phyloP scores from a whole-genome alignment of 2,113 vertebrate genomes.

The Corythoichthys intestinalis region DNA sequence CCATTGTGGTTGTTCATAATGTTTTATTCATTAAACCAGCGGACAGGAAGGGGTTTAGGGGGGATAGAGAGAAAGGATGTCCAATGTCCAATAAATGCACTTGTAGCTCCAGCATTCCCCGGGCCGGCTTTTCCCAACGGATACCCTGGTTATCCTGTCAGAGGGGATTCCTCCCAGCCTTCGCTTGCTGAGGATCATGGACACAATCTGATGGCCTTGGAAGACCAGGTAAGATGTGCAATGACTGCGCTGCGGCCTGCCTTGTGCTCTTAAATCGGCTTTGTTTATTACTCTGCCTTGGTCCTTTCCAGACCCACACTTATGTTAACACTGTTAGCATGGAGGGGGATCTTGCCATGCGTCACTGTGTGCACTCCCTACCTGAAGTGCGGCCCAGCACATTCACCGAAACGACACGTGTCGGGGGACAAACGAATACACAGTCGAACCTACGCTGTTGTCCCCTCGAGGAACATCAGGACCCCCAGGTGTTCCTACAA shows the following conservation, averaged over 20 bases:
- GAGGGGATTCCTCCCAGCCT: slow-evolving; percentile 82
- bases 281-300: slow-evolving; percentile 2
- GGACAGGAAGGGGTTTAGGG: too few relatives aligned
- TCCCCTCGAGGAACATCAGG: slow-evolving; percentile 79
- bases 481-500: slow-evolving; percentile 89
- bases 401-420: slow-evolving; percentile 71
- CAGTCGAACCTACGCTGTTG: slow-evolving; percentile 75
- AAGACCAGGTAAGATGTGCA: slow-evolving; percentile 84
- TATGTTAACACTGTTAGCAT: slow-evolving; percentile 91
- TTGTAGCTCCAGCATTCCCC: slow-evolving; percentile 83
- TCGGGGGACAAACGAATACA: slow-evolving; percentile 53
- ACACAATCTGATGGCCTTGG: slow-evolving; percentile 85
- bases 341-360: slow-evolving; percentile 84
- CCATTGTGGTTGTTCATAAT: too few relatives aligned
- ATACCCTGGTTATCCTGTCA: slow-evolving; percentile 84
- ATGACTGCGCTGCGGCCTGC: not conserved
- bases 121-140: slow-evolving; percentile 89
- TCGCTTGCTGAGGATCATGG: slow-evolving; percentile 87
- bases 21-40: too few relatives aligned
- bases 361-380: slow-evolving; percentile 87
- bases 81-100: slow-evolving; percentile 7
- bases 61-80: too few relatives aligned
- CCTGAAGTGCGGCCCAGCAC: slow-evolving; percentile 82
- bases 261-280: not conserved
- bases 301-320: slow-evolving; percentile 83